phyloP scores from a whole-genome alignment of 2,888 invertebrate genomes.

The Tetragonula carbonaria region DNA sequence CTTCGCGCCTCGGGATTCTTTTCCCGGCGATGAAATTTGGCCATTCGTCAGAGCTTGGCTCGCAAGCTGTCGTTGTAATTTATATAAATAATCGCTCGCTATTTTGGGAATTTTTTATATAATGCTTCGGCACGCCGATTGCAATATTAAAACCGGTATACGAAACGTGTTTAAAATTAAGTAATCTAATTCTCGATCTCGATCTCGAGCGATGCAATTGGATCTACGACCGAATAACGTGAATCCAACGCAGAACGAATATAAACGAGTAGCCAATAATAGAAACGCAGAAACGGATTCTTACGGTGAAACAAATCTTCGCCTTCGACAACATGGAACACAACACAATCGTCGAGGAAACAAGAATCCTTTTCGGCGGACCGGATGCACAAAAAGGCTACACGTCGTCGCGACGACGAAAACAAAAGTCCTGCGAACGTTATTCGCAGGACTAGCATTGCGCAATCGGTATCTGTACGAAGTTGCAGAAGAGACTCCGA shows the following conservation, averaged over 20 bases:
- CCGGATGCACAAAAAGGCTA: neutral
- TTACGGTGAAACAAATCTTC: too few species aligned
- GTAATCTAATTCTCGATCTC: too few species aligned
- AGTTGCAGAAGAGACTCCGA: conserved; percentile 6
- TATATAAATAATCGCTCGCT: neutral
- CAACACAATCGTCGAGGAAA: neutral
- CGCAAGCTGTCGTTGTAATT: neutral
- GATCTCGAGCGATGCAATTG: too few species aligned
- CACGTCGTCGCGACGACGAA: too few species aligned
- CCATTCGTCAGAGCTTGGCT: neutral
- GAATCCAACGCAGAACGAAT: too few species aligned
- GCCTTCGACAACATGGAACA: neutral
- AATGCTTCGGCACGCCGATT: neutral
- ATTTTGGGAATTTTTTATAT: neutral
- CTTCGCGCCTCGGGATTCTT: neutral
- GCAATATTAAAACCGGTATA: neutral
- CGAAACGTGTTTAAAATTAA: too few species aligned
- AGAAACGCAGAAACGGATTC: too few species aligned
- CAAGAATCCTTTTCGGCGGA: neutral
- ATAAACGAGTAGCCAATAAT: too few species aligned
- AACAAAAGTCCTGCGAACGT: neutral
- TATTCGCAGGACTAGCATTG: neutral
- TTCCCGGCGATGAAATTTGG: neutral
- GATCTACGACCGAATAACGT: too few species aligned
- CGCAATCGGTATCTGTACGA: conserved; percentile 6